Conservation (phyloP, 2,888 invertebrate species). For the Taenaris catops region DNA sequence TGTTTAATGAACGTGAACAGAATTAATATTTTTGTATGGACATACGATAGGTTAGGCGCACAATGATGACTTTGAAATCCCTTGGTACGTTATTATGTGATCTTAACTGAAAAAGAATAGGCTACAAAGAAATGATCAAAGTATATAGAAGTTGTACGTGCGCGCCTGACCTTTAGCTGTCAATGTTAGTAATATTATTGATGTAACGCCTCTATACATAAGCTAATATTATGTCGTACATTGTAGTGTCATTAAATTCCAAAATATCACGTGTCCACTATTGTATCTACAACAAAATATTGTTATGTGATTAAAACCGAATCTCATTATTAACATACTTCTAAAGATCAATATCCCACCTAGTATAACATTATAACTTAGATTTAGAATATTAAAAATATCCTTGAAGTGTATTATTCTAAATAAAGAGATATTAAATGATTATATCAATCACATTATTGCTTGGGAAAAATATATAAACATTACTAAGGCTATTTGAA, state of each 20-base stretch:
- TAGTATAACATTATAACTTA: slow-evolving; percentile 64
- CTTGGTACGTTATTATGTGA: too few relatives aligned
- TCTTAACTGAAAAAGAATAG: too few relatives aligned
- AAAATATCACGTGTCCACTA: slow-evolving; percentile 13
- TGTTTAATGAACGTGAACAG: slow-evolving; percentile 62
- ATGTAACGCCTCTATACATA: slow-evolving; percentile 12
- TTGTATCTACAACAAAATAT: slow-evolving; percentile 6
- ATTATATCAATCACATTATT: slow-evolving; percentile 14
- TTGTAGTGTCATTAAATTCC: slow-evolving; percentile 15
- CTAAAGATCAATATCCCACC: slow-evolving; percentile 61
- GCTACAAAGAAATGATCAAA: too few relatives aligned
- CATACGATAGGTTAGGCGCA: slow-evolving; percentile 33
- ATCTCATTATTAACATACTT: slow-evolving; percentile 25
- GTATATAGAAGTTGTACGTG: slow-evolving; percentile 8
- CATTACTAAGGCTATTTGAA: too few relatives aligned
- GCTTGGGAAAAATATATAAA: slow-evolving; percentile 14
- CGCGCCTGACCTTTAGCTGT: slow-evolving; percentile 9
- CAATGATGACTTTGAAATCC: slow-evolving; percentile 9
- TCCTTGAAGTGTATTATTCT: slow-evolving; percentile 19
- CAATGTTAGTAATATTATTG: slow-evolving; percentile 14
- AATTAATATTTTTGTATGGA: slow-evolving; percentile 76
- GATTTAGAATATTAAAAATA: slow-evolving; percentile 36
- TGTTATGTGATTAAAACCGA: slow-evolving; percentile 13
- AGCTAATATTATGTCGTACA: slow-evolving; percentile 13
- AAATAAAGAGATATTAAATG: slow-evolving; percentile 14